phyloP scores from a whole-genome alignment of 2,888 invertebrate genomes.

The Folsomia candida region DNA sequence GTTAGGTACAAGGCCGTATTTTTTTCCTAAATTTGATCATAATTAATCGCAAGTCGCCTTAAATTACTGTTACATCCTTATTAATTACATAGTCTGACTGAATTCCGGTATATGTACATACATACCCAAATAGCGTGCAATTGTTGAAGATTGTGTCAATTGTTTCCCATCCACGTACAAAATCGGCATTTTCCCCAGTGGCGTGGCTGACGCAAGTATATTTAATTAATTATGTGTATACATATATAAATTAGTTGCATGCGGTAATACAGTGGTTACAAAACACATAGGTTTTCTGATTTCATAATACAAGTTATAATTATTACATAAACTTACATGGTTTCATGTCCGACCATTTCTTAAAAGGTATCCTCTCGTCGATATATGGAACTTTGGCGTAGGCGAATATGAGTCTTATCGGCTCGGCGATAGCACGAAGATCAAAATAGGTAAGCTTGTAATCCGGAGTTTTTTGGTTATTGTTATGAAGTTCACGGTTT shows the following conservation, averaged over 20 bases:
- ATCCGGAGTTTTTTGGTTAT: not conserved
- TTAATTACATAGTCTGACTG: too few relatives aligned
- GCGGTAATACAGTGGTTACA: too few relatives aligned
- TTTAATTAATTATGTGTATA: too few relatives aligned
- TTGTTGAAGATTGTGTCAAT: constrained; percentile 25
- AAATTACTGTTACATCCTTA: too few relatives aligned
- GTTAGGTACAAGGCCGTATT: too few relatives aligned
- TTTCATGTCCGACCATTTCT: constrained; percentile 21
- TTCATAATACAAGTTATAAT: not conserved
- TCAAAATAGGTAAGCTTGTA: constrained; percentile 17
- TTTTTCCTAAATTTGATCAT: too few relatives aligned
- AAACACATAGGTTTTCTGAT: too few relatives aligned
- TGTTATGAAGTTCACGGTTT: too few relatives aligned
- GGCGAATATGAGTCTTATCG: constrained; percentile 29
- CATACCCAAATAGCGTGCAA: constrained; percentile 24
- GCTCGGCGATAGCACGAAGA: constrained; percentile 17
- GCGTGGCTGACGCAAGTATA: constrained; percentile 17
- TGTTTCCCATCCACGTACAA: constrained; percentile 23
- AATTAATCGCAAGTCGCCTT: too few relatives aligned
- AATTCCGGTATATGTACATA: too few relatives aligned
- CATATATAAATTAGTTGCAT: too few relatives aligned
- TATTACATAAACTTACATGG: constrained; percentile 4
- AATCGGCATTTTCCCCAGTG: constrained; percentile 28
- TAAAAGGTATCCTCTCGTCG: constrained; percentile 24
- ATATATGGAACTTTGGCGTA: constrained; percentile 21